These are phyloP conservation scores for Tenualosa thibaudeaui DNA, from an alignment of 2,797 vertebrate genomes.

Conservation along the genomic window DNA sequence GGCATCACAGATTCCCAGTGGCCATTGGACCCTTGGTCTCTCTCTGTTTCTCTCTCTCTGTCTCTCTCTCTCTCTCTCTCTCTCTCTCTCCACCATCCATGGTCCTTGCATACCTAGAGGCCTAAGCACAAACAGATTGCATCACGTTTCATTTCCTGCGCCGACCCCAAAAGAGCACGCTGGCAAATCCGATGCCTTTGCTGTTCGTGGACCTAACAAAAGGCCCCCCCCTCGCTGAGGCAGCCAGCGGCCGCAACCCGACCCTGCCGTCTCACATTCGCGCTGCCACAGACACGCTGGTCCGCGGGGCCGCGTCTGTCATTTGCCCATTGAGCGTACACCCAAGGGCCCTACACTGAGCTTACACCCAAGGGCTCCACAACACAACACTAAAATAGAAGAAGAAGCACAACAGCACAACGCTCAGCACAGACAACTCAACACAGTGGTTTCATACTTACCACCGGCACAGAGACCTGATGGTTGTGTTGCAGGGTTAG, in stretches of 20 bases:
- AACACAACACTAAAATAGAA: neutral
- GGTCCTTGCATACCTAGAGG: neutral
- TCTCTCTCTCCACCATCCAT: neutral
- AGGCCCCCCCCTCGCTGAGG: neutral
- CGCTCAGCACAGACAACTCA: neutral
- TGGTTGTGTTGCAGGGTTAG: neutral
- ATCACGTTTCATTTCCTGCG: slow-evolving; percentile 20
- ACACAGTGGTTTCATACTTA: neutral
- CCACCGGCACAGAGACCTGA: neutral
- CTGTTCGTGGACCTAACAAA: neutral
- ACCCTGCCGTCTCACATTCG: slow-evolving; percentile 1
- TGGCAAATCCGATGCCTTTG: slow-evolving; percentile 10
- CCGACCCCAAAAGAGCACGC: neutral
- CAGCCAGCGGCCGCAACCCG: neutral
- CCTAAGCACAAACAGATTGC: neutral
- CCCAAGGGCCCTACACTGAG: neutral
- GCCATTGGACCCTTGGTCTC: neutral
- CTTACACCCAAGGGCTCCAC: neutral
- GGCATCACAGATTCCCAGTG: neutral
- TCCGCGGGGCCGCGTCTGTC: neutral
- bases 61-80: neutral
- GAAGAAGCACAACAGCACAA: neutral
- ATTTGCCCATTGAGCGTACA: neutral
- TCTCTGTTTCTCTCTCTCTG: neutral
- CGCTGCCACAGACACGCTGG: neutral